phyloP scores from a whole-genome alignment of 1,140 invertebrate species.

The Ceratina japonica region DNA sequence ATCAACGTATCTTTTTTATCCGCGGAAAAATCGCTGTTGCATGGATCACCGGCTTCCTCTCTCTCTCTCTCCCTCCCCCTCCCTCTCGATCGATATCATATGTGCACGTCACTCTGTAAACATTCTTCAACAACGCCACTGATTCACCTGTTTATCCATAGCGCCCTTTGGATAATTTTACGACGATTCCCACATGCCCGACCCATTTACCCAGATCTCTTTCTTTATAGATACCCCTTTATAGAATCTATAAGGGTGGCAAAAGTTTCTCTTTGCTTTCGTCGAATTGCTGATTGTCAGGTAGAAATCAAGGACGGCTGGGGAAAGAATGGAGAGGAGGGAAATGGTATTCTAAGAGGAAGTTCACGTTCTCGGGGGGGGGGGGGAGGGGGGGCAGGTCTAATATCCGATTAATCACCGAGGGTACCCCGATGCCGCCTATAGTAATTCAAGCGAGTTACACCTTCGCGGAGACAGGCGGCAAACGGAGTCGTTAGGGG shows the following conservation, averaged over 20 bases:
- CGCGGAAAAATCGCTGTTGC: conserved; percentile 5
- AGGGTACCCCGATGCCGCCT: conserved; percentile 23
- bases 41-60: conserved; percentile 14
- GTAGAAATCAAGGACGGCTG: background rate
- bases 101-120: conserved; percentile 10
- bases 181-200: background rate
- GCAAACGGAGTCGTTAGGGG: background rate
- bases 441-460: conserved; percentile 5
- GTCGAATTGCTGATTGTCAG: background rate
- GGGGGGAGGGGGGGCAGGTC: too few relatives aligned
- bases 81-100: background rate
- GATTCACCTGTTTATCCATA: background rate
- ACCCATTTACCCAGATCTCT: conserved; percentile 7
- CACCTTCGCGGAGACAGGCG: conserved; percentile 3
- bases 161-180: conserved; percentile 27
- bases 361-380: too few relatives aligned
- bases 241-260: background rate
- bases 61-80: too few relatives aligned
- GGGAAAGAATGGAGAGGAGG: background rate
- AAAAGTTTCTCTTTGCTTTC: conserved; percentile 2
- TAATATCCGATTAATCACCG: conserved; percentile 54
- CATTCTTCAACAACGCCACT: conserved; percentile 10
- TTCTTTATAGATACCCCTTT: conserved; percentile 7
- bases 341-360: too few relatives aligned
- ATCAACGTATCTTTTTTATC: background rate